Percentiles rank a stretch among this genome's conserved stretches.
These are phyloP conservation scores for Corythornis vintsioides DNA, from an alignment of 2,113 vertebrate species.

Conservation along the genomic window DNA sequence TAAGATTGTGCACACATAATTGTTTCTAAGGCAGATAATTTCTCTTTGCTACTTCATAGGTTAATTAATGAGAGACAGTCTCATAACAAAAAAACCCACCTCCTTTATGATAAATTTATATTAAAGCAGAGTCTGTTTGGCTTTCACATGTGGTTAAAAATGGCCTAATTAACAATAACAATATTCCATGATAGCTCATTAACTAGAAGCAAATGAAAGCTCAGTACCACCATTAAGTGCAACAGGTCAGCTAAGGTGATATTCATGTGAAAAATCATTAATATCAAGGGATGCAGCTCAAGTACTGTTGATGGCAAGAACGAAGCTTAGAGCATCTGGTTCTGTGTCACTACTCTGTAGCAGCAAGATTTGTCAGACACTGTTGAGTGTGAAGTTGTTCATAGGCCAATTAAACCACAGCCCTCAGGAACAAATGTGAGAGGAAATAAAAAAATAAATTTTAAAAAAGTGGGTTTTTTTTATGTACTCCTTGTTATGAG, in stretches of 20 bases:
- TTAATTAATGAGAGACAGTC: not conserved
- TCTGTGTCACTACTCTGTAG: not conserved
- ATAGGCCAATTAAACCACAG: not conserved
- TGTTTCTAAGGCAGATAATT: not conserved
- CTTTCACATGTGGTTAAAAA: not conserved
- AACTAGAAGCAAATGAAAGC: not conserved
- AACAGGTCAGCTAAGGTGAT: not conserved
- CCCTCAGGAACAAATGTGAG: not conserved
- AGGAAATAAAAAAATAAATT: not conserved
- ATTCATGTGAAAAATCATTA: not conserved
- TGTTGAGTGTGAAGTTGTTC: not conserved
- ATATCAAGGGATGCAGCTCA: not conserved
- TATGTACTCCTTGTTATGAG: not conserved
- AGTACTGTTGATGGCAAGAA: not conserved
- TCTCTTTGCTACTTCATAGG: not conserved
- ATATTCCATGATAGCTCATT: not conserved
- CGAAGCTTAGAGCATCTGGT: not conserved
- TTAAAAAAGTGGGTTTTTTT: not conserved
- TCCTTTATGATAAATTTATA: not conserved
- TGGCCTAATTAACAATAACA: slow-evolving; percentile 22
- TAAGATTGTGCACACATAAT: not conserved
- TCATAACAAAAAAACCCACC: not conserved
- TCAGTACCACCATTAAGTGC: not conserved
- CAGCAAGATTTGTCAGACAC: slow-evolving; percentile 6
- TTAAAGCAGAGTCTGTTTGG: not conserved